These are phyloP conservation scores for Bradynema listronoti DNA, from an alignment of 1,140 invertebrate genomes.

Conservation along the genomic window DNA sequence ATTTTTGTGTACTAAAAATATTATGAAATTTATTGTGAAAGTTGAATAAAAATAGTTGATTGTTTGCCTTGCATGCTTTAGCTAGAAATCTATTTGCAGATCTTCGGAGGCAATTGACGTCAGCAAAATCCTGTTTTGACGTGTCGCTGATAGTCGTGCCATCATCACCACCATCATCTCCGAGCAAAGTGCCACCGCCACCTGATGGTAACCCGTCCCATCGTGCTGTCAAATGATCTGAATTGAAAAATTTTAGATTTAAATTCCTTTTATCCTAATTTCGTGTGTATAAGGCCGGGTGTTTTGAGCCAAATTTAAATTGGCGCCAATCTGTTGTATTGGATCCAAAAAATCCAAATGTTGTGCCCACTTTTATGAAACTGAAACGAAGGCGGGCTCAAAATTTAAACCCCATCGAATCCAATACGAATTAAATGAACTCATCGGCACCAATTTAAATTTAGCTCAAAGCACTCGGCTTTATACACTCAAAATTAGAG, in stretches of 20 bases:
- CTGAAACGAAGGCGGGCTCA: no score
- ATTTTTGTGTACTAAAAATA: conserved; percentile 55
- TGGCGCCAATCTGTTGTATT: background rate
- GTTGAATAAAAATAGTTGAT: background rate
- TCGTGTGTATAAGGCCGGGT: no score
- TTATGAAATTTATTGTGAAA: background rate
- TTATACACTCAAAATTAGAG: background rate
- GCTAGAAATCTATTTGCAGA: conserved; percentile 52
- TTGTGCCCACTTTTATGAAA: background rate
- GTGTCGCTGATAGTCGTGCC: conserved; percentile 53
- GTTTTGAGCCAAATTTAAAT: no score
- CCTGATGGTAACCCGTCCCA: conserved; percentile 55
- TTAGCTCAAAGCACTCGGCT: background rate
- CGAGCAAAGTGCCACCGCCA: conserved; percentile 42
- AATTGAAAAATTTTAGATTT: conserved; percentile 12
- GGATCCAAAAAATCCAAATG: background rate
- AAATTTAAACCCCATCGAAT: background rate
- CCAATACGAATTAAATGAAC: background rate
- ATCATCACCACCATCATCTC: conserved; percentile 45
- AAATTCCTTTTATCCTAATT: background rate
- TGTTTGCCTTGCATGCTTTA: conserved; percentile 5
- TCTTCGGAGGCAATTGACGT: conserved; percentile 43
- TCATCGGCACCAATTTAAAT: conserved; percentile 3
- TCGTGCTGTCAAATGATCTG: conserved; percentile 52
- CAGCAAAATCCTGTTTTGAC: conserved; percentile 50